Conservation (phyloP, 2,113 vertebrate genomes). For the Scytalopus superciliaris region DNA sequence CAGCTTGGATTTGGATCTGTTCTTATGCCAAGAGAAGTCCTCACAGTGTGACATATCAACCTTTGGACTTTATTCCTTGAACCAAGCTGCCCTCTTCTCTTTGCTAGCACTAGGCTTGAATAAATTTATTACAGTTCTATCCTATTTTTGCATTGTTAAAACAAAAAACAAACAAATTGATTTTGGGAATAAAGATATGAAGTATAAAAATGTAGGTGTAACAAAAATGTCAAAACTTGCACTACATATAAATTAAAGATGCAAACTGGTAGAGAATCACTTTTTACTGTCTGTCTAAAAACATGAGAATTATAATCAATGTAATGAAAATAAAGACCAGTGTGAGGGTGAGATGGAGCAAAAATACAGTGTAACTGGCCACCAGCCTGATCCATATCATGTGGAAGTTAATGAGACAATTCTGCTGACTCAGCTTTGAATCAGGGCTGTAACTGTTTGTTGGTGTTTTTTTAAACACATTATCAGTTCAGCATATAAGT, state of each 20-base stretch:
- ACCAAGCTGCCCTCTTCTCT: background rate
- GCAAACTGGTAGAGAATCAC: background rate
- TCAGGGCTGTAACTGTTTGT: background rate
- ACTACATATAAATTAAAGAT: background rate
- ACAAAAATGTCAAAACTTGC: background rate
- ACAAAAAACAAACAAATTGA: background rate
- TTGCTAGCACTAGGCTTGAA: background rate
- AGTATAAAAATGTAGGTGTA: background rate
- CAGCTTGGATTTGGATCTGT: background rate
- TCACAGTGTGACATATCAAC: background rate
- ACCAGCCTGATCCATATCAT: background rate
- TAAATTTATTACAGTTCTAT: background rate
- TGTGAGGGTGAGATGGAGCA: background rate
- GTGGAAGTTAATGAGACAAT: background rate
- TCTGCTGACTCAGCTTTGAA: background rate
- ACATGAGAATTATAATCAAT: background rate
- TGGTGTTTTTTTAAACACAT: background rate
- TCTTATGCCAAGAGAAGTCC: background rate
- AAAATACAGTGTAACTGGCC: background rate
- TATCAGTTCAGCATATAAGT: background rate
- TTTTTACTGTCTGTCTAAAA: background rate
- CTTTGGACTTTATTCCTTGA: background rate
- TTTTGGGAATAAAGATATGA: background rate
- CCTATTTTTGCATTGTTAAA: background rate
- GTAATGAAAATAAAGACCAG: background rate